A percentile compares a stretch with the other conserved stretches of the same genome.
Conservation (phyloP, 2,113 vertebrate genomes). For the Anas platyrhynchos region DNA sequence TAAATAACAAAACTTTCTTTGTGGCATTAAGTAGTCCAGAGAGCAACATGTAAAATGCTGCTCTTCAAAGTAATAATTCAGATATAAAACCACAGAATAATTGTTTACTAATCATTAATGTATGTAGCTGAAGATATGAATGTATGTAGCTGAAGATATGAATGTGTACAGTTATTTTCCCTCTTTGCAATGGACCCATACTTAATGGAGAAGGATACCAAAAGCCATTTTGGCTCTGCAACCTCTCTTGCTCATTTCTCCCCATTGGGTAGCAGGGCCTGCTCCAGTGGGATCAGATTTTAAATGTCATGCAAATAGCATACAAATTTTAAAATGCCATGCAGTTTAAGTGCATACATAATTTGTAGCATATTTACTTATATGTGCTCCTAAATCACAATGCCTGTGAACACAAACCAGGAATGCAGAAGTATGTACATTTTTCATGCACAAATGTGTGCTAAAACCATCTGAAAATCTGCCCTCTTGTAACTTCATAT, state of each 20-base stretch:
- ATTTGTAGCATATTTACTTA: background rate
- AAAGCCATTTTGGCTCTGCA: background rate
- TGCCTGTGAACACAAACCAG: background rate
- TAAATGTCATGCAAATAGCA: constrained; percentile 14
- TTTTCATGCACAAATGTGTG: fast-evolving
- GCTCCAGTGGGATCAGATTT: background rate
- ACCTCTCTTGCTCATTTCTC: background rate
- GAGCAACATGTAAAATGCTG: background rate
- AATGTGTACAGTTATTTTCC: fast-evolving
- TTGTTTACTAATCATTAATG: background rate
- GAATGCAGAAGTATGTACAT: fast-evolving
- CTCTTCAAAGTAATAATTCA: background rate
- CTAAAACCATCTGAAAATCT: background rate
- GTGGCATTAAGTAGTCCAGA: fast-evolving
- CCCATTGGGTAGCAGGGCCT: background rate
- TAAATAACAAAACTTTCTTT: background rate
- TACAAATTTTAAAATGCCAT: background rate
- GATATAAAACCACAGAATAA: background rate
- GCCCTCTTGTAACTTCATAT: background rate
- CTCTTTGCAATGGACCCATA: background rate
- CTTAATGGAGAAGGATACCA: background rate
- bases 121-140: fast-evolving
- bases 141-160: fast-evolving
- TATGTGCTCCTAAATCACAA: background rate
- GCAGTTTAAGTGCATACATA: background rate